A percentile compares a stretch with the other conserved stretches of the same genome.
Evolutionary conservation across 2,888 invertebrate genomes (phyloP).

Genomic region (Meta bourneti): DNA sequence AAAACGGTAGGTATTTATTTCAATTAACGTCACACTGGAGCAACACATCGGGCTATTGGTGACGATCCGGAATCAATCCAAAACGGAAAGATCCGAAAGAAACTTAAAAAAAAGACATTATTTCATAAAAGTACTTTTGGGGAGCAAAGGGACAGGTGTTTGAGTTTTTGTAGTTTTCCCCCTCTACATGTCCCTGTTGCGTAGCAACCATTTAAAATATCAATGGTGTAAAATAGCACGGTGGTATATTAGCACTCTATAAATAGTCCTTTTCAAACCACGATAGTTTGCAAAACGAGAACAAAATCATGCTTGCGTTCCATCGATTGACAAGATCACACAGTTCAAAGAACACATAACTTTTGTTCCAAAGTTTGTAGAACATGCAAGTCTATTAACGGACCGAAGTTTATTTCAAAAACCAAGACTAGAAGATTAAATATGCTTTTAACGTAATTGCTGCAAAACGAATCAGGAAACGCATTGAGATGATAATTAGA

Average conservation of each 20-base stretch:
- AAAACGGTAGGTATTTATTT: no score
- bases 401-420: neutral
- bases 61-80: no score
- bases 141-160: no score
- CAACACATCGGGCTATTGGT: no score
- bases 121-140: no score
- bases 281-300: neutral
- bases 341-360: neutral
- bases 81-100: no score
- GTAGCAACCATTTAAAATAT: neutral
- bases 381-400: neutral
- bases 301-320: neutral
- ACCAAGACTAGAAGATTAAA: neutral
- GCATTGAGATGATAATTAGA: neutral
- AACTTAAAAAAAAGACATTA: no score
- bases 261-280: neutral
- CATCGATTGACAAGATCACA: neutral
- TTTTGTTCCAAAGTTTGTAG: neutral
- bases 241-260: neutral
- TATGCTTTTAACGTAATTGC: neutral
- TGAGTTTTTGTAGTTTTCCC: neutral
- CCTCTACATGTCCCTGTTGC: neutral
- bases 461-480: neutral
- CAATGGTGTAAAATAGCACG: neutral
- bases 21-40: no score